These are phyloP conservation scores for Orbicella faveolata DNA, from an alignment of 64 coral and sea anemone genomes.

Conservation along the genomic window DNA sequence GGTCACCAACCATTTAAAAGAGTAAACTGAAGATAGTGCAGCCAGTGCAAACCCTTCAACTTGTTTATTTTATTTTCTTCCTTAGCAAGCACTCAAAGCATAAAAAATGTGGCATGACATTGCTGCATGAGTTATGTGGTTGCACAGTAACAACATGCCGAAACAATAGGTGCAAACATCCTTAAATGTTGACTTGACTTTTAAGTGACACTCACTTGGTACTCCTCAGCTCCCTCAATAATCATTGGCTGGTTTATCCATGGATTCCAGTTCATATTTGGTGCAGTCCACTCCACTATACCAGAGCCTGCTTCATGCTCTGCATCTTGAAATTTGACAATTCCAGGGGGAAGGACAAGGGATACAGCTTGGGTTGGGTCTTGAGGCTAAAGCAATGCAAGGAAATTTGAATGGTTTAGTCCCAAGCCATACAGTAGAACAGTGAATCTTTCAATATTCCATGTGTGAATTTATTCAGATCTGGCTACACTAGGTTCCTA, in stretches of 20 bases:
- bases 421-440: not conserved
- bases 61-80: too few species aligned
- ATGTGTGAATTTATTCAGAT: too few species aligned
- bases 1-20: too few species aligned
- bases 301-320: slow-evolving; percentile 47
- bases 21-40: too few species aligned
- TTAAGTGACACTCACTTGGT: slow-evolving; percentile 50
- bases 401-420: not conserved
- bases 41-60: too few species aligned
- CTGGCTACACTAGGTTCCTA: too few species aligned
- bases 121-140: too few species aligned
- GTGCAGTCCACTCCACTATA: slow-evolving; percentile 83
- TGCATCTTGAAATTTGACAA: slow-evolving; percentile 85
- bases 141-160: not conserved
- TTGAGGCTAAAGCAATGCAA: slow-evolving; percentile 29
- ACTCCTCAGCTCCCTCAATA: slow-evolving; percentile 93
- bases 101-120: too few species aligned
- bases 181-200: not conserved
- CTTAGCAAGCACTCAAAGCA: too few species aligned
- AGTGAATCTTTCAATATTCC: too few species aligned
- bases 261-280: slow-evolving; percentile 89
- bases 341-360: slow-evolving; percentile 72
- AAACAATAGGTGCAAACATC: not conserved
- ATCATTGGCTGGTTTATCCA: slow-evolving; percentile 89
- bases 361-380: slow-evolving; percentile 57